These are phyloP conservation scores for Balaeniceps rex DNA, from an alignment of 2,113 vertebrate genomes.

Conservation along the genomic window DNA sequence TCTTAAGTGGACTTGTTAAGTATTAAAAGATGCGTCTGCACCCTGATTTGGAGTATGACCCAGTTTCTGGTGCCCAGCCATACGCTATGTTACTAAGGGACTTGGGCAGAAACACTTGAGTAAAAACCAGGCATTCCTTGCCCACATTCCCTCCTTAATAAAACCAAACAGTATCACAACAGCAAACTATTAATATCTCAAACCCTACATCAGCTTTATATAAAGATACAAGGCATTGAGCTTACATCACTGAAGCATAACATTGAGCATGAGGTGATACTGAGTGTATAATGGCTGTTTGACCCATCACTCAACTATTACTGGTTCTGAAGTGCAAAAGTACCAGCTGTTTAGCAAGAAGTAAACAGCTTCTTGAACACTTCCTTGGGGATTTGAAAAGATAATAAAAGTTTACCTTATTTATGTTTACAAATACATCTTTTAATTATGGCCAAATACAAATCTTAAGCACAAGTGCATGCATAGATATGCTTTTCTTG, in stretches of 20 bases:
- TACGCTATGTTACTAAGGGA: accelerated
- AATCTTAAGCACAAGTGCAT: background rate
- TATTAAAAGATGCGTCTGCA: background rate
- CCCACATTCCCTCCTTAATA: background rate
- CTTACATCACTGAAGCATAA: background rate
- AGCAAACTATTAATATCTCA: background rate
- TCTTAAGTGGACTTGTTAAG: background rate
- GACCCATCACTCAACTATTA: background rate
- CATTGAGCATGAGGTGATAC: background rate
- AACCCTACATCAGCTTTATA: background rate
- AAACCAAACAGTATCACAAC: background rate
- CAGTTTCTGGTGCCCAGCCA: background rate
- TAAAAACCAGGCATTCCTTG: background rate
- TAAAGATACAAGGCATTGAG: background rate
- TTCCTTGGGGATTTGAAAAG: background rate
- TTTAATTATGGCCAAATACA: background rate
- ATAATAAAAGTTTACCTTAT: background rate
- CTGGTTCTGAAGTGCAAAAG: background rate
- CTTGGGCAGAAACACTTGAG: background rate
- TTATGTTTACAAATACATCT: background rate
- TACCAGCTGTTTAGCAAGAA: background rate
- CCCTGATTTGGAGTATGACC: background rate
- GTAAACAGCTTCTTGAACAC: background rate
- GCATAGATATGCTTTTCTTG: background rate
- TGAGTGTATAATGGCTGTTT: background rate